phyloP scores from a whole-genome alignment of 2,113 vertebrate species.

The Holacanthus passer region DNA sequence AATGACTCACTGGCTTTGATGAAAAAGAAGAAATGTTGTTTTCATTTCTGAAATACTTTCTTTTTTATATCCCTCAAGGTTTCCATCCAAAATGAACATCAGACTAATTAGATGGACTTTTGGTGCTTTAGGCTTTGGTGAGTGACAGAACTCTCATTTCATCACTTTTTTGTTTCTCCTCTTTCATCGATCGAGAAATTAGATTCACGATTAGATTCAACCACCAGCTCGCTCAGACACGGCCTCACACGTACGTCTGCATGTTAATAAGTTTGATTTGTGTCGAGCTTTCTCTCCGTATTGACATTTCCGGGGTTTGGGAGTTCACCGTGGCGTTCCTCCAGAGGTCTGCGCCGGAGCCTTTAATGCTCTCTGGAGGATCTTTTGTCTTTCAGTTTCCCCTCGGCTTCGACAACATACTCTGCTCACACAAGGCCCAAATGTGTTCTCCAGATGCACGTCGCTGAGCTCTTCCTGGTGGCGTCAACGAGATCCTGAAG shows the following conservation, averaged over 20 bases:
- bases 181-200: background rate
- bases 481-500: constrained; percentile 66
- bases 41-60: background rate
- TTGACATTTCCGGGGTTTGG: constrained; percentile 35
- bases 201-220: constrained; percentile 6
- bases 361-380: constrained; percentile 34
- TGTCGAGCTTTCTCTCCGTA: background rate
- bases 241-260: background rate
- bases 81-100: constrained; percentile 12
- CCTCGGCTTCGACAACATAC: constrained; percentile 5
- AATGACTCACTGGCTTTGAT: constrained; percentile 5
- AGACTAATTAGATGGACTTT: constrained; percentile 33
- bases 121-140: constrained; percentile 14
- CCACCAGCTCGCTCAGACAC: background rate
- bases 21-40: background rate
- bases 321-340: constrained; percentile 10
- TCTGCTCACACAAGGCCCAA: constrained; percentile 28
- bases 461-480: constrained; percentile 69
- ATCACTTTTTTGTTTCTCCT: background rate
- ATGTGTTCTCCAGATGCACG: constrained; percentile 80
- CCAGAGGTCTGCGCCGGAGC: constrained; percentile 6
- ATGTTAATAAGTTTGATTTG: background rate
- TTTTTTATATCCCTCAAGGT: constrained; percentile 7
- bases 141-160: constrained; percentile 2
- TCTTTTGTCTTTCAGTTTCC: constrained; percentile 44